phyloP scores from a whole-genome alignment of 2,113 vertebrate species.

The Elephas maximus region DNA sequence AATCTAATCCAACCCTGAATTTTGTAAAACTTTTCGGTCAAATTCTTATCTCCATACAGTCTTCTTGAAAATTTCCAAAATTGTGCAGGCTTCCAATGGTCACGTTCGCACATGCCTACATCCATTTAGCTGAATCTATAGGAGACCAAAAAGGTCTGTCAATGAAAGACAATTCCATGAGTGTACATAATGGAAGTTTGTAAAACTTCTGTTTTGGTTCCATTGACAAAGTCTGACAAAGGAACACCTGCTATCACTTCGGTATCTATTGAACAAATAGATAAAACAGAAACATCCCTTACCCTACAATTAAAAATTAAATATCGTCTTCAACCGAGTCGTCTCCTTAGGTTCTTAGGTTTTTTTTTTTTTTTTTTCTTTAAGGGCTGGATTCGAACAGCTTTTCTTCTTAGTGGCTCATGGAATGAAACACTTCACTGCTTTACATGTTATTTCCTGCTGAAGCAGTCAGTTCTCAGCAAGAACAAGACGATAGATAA shows the following conservation, averaged over 20 bases:
- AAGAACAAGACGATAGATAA: background rate
- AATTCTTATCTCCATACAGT: background rate
- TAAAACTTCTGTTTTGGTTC: background rate
- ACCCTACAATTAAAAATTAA: background rate
- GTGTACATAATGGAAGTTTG: background rate
- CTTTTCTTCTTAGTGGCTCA: slow-evolving; percentile 2
- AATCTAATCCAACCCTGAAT: background rate
- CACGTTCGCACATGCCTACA: background rate
- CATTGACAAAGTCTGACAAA: background rate
- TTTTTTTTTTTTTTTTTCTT: background rate
- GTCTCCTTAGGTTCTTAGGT: background rate
- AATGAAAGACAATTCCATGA: background rate
- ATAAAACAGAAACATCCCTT: background rate
- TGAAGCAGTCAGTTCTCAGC: background rate
- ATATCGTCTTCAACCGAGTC: background rate
- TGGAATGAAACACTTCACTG: background rate
- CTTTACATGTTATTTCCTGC: background rate
- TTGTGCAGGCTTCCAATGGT: background rate
- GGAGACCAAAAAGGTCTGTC: background rate
- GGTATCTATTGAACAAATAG: background rate
- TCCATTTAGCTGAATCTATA: background rate
- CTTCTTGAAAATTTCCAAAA: background rate
- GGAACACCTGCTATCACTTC: background rate
- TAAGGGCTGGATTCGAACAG: background rate
- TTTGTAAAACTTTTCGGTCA: background rate